Evolutionary conservation across 2,113 vertebrate species (phyloP), one percentile per base, ranked within the genome.

Genomic region (Origma solitaria): DNA sequence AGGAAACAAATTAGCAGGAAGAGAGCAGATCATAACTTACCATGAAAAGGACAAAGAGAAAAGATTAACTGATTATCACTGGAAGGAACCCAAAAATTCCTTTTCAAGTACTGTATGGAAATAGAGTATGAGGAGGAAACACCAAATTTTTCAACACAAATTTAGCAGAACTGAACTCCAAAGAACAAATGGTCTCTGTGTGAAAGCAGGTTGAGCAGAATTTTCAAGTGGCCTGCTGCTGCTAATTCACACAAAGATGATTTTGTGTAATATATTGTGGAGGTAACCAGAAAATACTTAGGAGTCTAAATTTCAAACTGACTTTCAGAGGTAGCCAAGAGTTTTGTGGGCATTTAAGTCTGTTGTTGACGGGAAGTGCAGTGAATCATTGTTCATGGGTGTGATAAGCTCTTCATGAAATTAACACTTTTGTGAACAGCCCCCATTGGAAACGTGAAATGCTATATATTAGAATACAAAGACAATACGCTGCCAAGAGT

Each of bases 361-460:
- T 58, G 5, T 18, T 61, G 9, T 76, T 1, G 4, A 7, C 0
- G 0, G 16, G 25, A 82, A 68, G 6, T 35, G 45, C 10, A 68
- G 14, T 35, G 42, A 54, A 51, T 24, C 7, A 7, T 9, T 49
- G 5, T 28, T 70, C 24, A 25, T 5, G 12, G 20, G 4, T 54
- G 10, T 23, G 28, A 71, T 33, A 84, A 91, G 23, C 18, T 73
- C 33, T 64, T 64, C 33, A n/a, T 11, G 33, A 76, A 84, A 38
- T 5, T 40, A 69, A 21, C 4, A 33, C 15, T 25, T 5, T 23
- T 13, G 42, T 49, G 30, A 89, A 27, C 4, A 53, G 11, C 8
- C 5, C 6, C 10, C n/a, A 56, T 10, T 30, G 62, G 7, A 92
- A 79, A 50, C 38, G 25, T 19, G 50, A 66, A 70, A 82, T 80